Conservation (phyloP, 2,888 invertebrate genomes). For the Thecocarcelia acutangulata region DNA sequence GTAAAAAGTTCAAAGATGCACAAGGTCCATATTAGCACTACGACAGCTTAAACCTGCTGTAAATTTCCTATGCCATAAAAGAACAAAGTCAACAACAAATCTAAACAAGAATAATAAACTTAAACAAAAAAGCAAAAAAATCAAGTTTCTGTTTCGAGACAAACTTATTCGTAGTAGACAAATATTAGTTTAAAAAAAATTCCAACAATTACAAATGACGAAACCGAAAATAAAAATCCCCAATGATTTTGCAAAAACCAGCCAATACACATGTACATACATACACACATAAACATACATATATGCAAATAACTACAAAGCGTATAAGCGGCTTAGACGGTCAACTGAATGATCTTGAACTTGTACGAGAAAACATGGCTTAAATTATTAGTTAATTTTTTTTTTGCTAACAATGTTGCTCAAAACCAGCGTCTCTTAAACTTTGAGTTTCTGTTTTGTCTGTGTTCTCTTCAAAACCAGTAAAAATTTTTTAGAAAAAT, state of each 20-base stretch:
- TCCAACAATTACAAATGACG: constrained; percentile 33
- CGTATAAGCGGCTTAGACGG: not conserved
- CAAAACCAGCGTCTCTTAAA: constrained; percentile 7
- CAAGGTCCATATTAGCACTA: too few species aligned
- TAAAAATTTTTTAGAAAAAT: too few species aligned
- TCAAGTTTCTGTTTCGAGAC: not conserved
- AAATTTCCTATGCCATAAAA: too few species aligned
- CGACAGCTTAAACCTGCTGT: too few species aligned
- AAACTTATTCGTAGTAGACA: constrained; percentile 9
- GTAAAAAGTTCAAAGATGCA: too few species aligned
- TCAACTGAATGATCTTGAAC: constrained; percentile 31
- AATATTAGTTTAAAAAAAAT: constrained; percentile 32
- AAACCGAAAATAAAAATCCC: constrained; percentile 21
- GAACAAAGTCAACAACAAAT: too few species aligned
- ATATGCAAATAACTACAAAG: not conserved
- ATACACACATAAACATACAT: too few species aligned
- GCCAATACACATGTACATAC: constrained; percentile 17
- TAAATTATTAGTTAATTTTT: not conserved
- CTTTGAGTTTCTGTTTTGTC: too few species aligned
- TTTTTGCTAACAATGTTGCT: not conserved
- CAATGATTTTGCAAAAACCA: constrained; percentile 26
- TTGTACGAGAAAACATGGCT: constrained; percentile 15
- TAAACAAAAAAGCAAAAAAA: not conserved
- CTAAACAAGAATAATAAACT: not conserved
- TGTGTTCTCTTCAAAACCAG: too few species aligned